Evolutionary conservation across 2,888 invertebrate species (phyloP), one percentile per base, ranked within the genome.

Genomic region (Torymus texanus): DNA sequence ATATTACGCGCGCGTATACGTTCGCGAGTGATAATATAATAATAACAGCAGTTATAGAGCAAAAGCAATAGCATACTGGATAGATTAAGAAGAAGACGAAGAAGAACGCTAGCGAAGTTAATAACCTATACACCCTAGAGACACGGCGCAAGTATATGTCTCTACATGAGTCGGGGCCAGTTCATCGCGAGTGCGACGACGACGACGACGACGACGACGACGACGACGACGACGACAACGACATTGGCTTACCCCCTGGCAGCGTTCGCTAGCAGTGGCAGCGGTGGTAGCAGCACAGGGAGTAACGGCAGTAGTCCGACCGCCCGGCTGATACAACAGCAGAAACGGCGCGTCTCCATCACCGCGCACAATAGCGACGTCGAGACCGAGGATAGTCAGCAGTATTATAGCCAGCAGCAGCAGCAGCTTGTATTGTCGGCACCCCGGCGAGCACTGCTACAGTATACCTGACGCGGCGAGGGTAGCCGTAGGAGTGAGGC

Each of bases 121-220:
- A 13, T 18, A 21, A 18, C 61, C 18, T 24, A 24, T 61, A 18
- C 21, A 13, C 65, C 12, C 50, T 18, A 16, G 72, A 41, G 41
- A 41, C 41, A 41, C 41, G 41, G 41, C 41, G 41, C 41, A 41
- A 41, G 41, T 84, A 85, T 86, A 87, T 90, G 87, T 88, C 82
- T 78, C 84, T 84, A 68, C 79, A 81, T 81, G 79, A 81, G 78
- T 78, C 71, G 71, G 41, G 72, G 63, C 61, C 78, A 70, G 71
- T 75, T 74, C 67, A 70, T 62, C 68, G 50, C 11, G 41, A 62
- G 16, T 18, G 21, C 21, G 21, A 21, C 21, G 21, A 21, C 21
- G 21, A 21, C 21, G 21, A 21, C 21, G 21, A 21, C 21, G 21
- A 21, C 21, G 41, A 41, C 41, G 41, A 8, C 41, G 41, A 8